A percentile compares a stretch with the other conserved stretches of the same genome.
These are phyloP conservation scores for Sarcophaga peregrina DNA, from an alignment of 1,140 invertebrate genomes.

Conservation along the genomic window DNA sequence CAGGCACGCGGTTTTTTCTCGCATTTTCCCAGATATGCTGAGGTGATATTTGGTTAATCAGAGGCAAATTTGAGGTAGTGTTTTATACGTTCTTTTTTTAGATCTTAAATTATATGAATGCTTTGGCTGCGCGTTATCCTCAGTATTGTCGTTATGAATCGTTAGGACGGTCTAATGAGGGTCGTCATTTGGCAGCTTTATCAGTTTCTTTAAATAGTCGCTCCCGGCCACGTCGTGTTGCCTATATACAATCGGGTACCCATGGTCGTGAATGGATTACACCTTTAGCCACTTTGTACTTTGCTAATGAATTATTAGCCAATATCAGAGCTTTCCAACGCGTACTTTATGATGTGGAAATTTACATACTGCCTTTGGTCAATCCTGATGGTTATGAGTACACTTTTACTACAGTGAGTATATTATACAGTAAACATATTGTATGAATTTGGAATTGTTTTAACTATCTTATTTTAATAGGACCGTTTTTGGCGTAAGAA, in stretches of 20 bases:
- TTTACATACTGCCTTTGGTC: constrained; percentile 74
- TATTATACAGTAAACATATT: background rate
- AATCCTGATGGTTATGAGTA: constrained; percentile 80
- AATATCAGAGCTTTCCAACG: constrained; percentile 66
- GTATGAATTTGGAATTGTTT: constrained; percentile 17
- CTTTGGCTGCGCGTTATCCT: constrained; percentile 57
- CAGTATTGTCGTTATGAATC: constrained; percentile 61
- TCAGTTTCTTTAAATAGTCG: constrained; percentile 63
- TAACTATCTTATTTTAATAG: constrained; percentile 43
- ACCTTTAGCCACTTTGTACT: constrained; percentile 73
- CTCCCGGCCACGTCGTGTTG: constrained; percentile 55
- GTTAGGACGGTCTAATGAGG: constrained; percentile 63
- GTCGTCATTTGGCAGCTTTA: constrained; percentile 62
- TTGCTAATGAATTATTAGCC: constrained; percentile 70
- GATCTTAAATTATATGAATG: constrained; percentile 61
- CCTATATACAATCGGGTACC: constrained; percentile 61
- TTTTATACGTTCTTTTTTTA: background rate
- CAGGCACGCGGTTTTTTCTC: constrained; percentile 62
- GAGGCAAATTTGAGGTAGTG: background rate
- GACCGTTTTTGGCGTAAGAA: constrained; percentile 82
- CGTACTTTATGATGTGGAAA: constrained; percentile 68
- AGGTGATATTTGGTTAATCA: constrained; percentile 38
- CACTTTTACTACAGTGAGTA: constrained; percentile 69
- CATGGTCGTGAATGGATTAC: constrained; percentile 76
- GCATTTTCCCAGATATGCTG: constrained; percentile 58